Base-by-base conservation (phyloP, 2,888 invertebrate species). In the Chydorus sphaericus region DNA sequence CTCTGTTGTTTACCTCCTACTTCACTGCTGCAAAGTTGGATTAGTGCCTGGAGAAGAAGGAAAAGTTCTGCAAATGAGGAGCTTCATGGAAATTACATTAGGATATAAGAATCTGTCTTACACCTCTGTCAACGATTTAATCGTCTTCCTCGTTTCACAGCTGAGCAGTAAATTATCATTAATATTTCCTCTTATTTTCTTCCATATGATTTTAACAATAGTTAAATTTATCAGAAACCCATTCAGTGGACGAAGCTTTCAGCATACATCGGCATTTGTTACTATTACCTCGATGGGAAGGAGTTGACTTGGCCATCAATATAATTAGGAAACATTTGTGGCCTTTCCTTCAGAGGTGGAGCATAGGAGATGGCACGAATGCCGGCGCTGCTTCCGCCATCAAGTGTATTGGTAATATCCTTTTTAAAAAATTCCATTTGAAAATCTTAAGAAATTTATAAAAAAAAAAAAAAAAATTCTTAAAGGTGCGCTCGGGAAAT, bases 311-410 rank as follows among this genome's bases (percentile, higher is more conserved):
- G 11, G 37, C 48, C 7, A 48, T 48, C 28, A 20, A 49, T 8
- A n/a, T 55, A 30, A 55, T 49, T 36, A 37, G 49, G 49, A 18
- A 48, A n/a, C 33, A 52, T 29, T 23, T 55, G 14, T 55, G 55
- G 55, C 49, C 55, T 31, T 55, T 55, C 16, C 48, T 55, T 33
- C 48, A 55, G 37, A 31, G 39, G 23, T 55, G 55, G 55, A 55
- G 55, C 37, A 26, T 33, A n/a, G 55, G 55, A 33, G 38, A 55
- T 23, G 55, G 55, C 11, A 39, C 37, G 26, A 39, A 55, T 55
- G 4, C n/a, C 1, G 33, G 23, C 8, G 55, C 55, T n/a, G 55
- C 48, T n/a, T 33, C 33, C 23, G 55, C 37, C 14, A 33, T 55
- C 14, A 10, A 33, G n/a, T 14, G 49, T 4, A 48, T 55, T 5